Evolutionary conservation across 2,113 vertebrate genomes (phyloP).

Genomic region (Malaclemys terrapin): DNA sequence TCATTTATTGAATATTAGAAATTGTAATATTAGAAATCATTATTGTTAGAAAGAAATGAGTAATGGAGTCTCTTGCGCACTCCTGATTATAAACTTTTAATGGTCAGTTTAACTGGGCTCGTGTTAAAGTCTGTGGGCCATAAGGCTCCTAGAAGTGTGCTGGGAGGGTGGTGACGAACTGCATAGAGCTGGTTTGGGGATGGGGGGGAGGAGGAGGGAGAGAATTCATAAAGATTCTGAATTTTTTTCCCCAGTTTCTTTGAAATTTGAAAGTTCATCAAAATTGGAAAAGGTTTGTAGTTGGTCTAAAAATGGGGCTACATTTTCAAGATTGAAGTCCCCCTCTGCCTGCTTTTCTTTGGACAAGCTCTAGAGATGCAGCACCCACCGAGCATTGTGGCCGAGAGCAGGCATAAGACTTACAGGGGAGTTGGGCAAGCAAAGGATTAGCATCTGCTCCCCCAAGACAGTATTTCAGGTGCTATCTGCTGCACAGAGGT

Average conservation of each 20-base stretch:
- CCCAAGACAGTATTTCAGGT: background rate
- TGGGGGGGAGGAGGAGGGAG: fast-evolving
- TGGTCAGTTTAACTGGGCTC: fast-evolving
- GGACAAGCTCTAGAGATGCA: background rate
- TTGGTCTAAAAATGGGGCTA: background rate
- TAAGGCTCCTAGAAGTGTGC: background rate
- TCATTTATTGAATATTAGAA: conserved; percentile 63
- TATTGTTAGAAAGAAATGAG: fast-evolving
- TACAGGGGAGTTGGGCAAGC: background rate
- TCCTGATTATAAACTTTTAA: background rate
- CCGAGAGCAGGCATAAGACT: background rate
- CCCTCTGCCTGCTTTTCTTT: background rate
- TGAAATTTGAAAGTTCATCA: background rate
- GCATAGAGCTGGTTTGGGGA: background rate
- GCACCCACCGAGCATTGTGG: background rate
- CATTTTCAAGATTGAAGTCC: background rate
- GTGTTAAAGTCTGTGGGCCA: background rate
- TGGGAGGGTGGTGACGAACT: background rate
- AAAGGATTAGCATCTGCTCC: background rate
- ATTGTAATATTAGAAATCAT: conserved; percentile 36
- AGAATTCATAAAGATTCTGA: background rate
- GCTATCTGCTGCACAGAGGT: background rate
- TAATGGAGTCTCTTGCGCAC: fast-evolving
- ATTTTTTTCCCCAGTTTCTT: background rate
- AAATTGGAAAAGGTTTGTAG: background rate